Conservation (phyloP, 1,140 invertebrate species). For the Coenobita brevimanus region DNA sequence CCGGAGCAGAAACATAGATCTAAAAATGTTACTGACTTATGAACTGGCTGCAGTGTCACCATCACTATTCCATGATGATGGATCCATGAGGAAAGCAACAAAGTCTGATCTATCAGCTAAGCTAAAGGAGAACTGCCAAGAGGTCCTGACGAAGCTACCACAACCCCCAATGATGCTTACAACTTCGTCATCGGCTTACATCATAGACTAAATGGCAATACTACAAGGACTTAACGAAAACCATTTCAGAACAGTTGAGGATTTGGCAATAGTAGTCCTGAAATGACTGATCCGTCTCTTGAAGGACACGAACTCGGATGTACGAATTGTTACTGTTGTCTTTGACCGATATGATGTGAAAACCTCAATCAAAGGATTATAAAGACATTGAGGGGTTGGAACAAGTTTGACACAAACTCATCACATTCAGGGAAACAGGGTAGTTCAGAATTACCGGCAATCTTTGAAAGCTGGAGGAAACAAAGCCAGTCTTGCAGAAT, state of each 20-base stretch:
- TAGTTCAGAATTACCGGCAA: too few relatives aligned
- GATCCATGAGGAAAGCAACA: not conserved
- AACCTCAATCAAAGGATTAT: too few relatives aligned
- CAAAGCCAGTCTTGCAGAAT: too few relatives aligned
- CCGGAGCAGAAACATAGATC: too few relatives aligned
- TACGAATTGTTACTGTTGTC: too few relatives aligned
- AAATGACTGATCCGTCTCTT: not conserved
- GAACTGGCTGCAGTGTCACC: not conserved
- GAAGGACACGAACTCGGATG: not conserved
- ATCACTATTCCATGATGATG: conserved; percentile 14
- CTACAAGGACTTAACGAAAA: not conserved
- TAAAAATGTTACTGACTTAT: too few relatives aligned
- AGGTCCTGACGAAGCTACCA: too few relatives aligned
- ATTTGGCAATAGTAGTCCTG: not conserved
- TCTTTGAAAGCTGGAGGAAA: too few relatives aligned
- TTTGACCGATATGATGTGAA: too few relatives aligned
- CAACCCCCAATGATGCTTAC: not conserved
- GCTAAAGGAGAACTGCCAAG: not conserved
- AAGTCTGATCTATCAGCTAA: not conserved
- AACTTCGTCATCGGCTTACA: not conserved
- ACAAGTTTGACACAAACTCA: too few relatives aligned
- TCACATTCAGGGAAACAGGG: too few relatives aligned
- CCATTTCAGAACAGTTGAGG: not conserved
- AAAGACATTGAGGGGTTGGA: too few relatives aligned
- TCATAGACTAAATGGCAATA: not conserved